phyloP scores from a whole-genome alignment of 2,888 invertebrate species.

The Sesamia inferens region DNA sequence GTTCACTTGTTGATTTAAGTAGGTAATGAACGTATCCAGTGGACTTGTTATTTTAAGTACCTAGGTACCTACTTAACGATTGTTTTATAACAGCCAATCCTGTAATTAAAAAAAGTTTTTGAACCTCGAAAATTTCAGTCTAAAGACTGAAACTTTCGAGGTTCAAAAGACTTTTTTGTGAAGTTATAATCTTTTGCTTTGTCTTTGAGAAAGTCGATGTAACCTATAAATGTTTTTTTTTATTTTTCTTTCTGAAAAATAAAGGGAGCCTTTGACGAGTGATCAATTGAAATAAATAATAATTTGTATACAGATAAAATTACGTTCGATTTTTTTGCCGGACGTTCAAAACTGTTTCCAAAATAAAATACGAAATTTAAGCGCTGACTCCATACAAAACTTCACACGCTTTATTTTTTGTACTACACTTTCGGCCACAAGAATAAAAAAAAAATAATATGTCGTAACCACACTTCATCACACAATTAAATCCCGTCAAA shows the following conservation, averaged over 20 bases:
- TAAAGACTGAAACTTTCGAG: too few relatives aligned
- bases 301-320: background rate
- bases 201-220: background rate
- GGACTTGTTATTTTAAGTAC: constrained; percentile 1
- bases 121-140: background rate
- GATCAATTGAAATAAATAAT: too few relatives aligned
- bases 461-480: constrained; percentile 89
- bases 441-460: constrained; percentile 74
- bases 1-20: constrained; percentile 4
- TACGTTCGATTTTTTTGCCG: background rate
- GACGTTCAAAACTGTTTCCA: background rate
- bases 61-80: background rate
- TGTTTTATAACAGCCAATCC: background rate
- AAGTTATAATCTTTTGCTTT: background rate
- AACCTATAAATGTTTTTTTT: background rate
- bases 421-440: constrained; percentile 68
- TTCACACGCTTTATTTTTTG: constrained; percentile 64
- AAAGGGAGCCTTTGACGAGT: too few relatives aligned
- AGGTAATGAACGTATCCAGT: background rate
- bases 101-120: background rate
- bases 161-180: too few relatives aligned
- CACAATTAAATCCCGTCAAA: constrained; percentile 88
- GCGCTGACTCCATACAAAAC: constrained; percentile 38
- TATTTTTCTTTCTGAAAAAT: too few relatives aligned
- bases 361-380: constrained; percentile 5